Conservation (phyloP, 2,888 invertebrate species). For the Ornithoptera alexandrae region DNA sequence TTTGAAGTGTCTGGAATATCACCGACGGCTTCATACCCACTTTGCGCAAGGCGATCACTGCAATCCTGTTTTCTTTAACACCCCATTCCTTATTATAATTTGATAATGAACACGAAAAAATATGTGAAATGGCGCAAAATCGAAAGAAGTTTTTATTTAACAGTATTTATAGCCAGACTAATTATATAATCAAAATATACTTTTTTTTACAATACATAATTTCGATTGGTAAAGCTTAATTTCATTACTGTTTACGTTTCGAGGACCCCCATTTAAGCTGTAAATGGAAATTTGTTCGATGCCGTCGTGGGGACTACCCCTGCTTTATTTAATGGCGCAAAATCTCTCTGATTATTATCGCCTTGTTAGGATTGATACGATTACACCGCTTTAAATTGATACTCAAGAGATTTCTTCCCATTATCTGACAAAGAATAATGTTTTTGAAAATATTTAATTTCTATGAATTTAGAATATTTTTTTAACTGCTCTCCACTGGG, state of each 20-base stretch:
- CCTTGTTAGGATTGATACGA: slow-evolving; percentile 1
- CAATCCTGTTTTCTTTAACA: too few relatives aligned
- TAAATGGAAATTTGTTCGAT: not conserved
- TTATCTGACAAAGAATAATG: not conserved
- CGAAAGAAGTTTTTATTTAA: too few relatives aligned
- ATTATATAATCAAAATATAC: too few relatives aligned
- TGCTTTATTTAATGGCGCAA: not conserved
- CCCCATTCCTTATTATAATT: too few relatives aligned
- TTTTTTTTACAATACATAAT: not conserved
- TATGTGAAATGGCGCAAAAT: too few relatives aligned
- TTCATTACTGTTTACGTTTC: not conserved
- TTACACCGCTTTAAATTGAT: slow-evolving; percentile 4
- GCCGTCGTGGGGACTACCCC: not conserved
- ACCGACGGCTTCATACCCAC: too few relatives aligned
- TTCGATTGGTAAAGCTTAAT: not conserved
- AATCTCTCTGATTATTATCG: not conserved
- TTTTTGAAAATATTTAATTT: not conserved
- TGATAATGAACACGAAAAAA: too few relatives aligned
- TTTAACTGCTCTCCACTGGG: too few relatives aligned
- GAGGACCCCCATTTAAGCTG: not conserved
- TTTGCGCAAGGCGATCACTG: too few relatives aligned
- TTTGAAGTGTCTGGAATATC: too few relatives aligned
- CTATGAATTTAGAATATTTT: too few relatives aligned
- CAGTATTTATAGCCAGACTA: too few relatives aligned
- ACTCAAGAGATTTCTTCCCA: not conserved